Percentiles rank a stretch among this genome's conserved stretches.
Evolutionary conservation across 1,140 invertebrate species (phyloP).

Genomic region (Hylyphantes graminicola): DNA sequence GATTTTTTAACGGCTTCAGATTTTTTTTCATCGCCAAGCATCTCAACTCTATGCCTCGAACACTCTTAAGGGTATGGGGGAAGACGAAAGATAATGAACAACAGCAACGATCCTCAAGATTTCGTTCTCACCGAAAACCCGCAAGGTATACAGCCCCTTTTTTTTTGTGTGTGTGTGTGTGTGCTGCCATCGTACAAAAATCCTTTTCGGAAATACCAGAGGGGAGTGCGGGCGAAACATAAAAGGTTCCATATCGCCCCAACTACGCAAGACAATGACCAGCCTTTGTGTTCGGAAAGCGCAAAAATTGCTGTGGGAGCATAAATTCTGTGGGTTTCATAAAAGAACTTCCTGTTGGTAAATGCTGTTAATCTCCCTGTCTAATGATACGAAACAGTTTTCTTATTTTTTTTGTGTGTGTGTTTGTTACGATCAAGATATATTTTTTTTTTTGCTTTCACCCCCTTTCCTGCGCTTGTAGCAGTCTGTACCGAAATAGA

Average conservation of each 20-base stretch:
- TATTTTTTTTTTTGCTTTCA: slow-evolving; percentile 26
- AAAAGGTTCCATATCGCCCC: slow-evolving; percentile 13
- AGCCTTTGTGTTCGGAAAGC: slow-evolving; percentile 34
- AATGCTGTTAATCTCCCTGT: slow-evolving; percentile 60
- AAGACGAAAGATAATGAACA: slow-evolving; percentile 15
- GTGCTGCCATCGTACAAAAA: slow-evolving; percentile 2
- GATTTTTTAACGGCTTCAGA: no score
- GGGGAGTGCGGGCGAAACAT: slow-evolving; percentile 2
- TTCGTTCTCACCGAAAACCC: neutral
- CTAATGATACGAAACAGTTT: slow-evolving; percentile 60
- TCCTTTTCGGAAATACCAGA: slow-evolving; percentile 42
- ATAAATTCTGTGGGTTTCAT: slow-evolving; percentile 49
- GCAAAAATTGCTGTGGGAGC: slow-evolving; percentile 26
- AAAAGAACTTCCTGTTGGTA: slow-evolving; percentile 61
- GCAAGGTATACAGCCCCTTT: slow-evolving; percentile 4
- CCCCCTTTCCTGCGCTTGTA: neutral
- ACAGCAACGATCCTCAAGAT: slow-evolving; percentile 18
- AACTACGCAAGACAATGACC: slow-evolving; percentile 35
- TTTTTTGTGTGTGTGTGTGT: slow-evolving; percentile 9
- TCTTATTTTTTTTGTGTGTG: slow-evolving; percentile 15
- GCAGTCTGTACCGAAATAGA: slow-evolving; percentile 45
- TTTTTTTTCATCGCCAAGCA: no score
- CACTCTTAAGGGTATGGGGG: neutral
- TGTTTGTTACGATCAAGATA: slow-evolving; percentile 12
- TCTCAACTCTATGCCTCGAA: no score